Conservation (phyloP, 92 coral and sea anemone species). For the Palythoa grandis region DNA sequence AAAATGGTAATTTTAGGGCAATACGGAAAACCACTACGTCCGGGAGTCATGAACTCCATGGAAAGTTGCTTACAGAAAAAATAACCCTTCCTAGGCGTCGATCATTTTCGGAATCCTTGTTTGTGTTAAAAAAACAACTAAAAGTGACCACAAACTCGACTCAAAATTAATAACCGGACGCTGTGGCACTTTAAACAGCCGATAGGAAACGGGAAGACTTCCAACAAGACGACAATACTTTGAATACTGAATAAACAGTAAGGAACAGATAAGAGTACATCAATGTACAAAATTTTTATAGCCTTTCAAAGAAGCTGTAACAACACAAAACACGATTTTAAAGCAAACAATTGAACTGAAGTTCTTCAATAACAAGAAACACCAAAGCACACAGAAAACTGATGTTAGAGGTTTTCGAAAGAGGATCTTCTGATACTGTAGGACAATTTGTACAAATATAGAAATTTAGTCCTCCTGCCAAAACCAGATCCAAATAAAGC, state of each 20-base stretch:
- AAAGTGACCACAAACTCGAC: conserved; percentile 8
- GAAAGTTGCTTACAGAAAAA: background rate
- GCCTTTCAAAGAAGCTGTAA: conserved; percentile 21
- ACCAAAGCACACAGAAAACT: no score
- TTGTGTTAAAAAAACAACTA: background rate
- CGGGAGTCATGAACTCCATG: background rate
- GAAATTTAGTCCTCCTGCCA: no score
- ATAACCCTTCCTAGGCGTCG: background rate
- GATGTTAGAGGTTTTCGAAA: no score
- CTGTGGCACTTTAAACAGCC: background rate
- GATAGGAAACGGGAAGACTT: conserved; percentile 10
- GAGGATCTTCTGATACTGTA: no score
- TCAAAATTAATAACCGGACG: conserved; percentile 19
- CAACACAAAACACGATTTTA: background rate
- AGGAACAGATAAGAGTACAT: background rate
- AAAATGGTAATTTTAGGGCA: conserved; percentile 4
- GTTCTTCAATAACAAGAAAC: no score
- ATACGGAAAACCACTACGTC: background rate
- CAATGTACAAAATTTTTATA: background rate
- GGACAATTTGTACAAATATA: no score
- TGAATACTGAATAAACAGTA: background rate
- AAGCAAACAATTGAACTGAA: background rate
- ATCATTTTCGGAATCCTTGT: no score
- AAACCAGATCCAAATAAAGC: no score
- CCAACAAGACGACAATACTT: background rate